These are phyloP conservation scores for Pimephales promelas DNA, from an alignment of 2,113 vertebrate species.

Conservation along the genomic window DNA sequence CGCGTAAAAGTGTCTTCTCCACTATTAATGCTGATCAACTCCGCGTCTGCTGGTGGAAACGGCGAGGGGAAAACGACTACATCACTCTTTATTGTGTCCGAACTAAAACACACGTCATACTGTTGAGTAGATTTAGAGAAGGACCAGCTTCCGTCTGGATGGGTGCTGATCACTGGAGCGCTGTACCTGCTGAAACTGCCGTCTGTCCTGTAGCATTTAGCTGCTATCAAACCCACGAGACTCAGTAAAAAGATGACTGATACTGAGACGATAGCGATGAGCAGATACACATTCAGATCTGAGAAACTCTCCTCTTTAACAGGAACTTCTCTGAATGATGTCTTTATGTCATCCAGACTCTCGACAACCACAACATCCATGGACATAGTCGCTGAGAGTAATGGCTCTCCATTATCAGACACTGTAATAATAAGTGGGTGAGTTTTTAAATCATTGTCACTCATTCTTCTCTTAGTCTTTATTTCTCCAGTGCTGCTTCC, in stretches of 20 bases:
- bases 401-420: conserved; percentile 74
- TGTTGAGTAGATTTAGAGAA: conserved; percentile 70
- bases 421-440: conserved; percentile 78
- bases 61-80: conserved; percentile 38
- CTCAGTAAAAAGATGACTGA: conserved; percentile 71
- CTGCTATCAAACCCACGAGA: conserved; percentile 58
- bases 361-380: conserved; percentile 73
- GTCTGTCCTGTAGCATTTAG: conserved; percentile 55
- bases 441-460: conserved; percentile 74
- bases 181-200: conserved; percentile 46
- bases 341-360: conserved; percentile 60
- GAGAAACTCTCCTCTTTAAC: conserved; percentile 65
- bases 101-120: conserved; percentile 70
- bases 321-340: conserved; percentile 69
- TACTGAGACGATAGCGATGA: conserved; percentile 72
- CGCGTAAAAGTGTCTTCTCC: conserved; percentile 50
- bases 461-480: conserved; percentile 66
- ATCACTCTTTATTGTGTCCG: conserved; percentile 59
- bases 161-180: conserved; percentile 56
- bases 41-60: conserved; percentile 37
- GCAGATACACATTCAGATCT: conserved; percentile 73
- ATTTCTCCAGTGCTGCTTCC: conserved; percentile 62
- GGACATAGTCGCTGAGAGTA: conserved; percentile 73
- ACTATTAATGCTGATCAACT: conserved; percentile 45
- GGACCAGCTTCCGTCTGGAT: conserved; percentile 68